Percentiles rank a stretch among this genome's conserved stretches.
Evolutionary conservation across 2,113 vertebrate genomes (phyloP).

Genomic region (Marmota monax): DNA sequence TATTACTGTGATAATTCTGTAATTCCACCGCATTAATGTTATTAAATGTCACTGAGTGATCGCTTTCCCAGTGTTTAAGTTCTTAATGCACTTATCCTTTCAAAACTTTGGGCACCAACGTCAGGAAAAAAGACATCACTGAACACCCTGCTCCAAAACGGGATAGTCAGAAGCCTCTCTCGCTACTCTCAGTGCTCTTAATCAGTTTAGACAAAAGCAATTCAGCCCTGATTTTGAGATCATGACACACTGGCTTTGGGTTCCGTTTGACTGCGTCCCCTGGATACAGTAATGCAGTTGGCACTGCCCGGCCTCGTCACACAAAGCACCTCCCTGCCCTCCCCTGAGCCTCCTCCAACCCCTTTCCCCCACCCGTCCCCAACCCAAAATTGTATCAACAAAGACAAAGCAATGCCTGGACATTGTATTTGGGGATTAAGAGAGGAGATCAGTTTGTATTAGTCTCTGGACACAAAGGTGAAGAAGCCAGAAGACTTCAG

Average conservation of each 20-base stretch:
- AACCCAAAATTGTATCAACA: not conserved
- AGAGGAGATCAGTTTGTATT: not conserved
- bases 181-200: conserved; percentile 27
- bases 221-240: not conserved
- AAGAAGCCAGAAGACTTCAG: not conserved
- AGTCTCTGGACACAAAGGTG: not conserved
- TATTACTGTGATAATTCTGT: conserved; percentile 80
- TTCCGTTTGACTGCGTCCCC: not conserved
- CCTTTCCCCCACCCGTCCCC: not conserved
- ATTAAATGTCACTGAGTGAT: conserved; percentile 82
- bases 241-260: not conserved
- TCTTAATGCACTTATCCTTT: conserved; percentile 84
- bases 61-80: conserved; percentile 82
- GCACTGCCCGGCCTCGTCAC: not conserved
- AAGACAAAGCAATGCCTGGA: not conserved
- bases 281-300: not conserved
- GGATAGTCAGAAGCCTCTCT: conserved; percentile 55
- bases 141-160: conserved; percentile 61
- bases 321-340: not conserved
- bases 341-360: not conserved
- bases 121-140: conserved; percentile 65
- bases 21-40: conserved; percentile 79
- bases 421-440: not conserved
- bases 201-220: conserved; percentile 63
- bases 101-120: conserved; percentile 70